Evolutionary conservation across 2,113 vertebrate species (phyloP), one percentile per base, ranked within the genome.

Genomic region (Miniopterus natalensis): DNA sequence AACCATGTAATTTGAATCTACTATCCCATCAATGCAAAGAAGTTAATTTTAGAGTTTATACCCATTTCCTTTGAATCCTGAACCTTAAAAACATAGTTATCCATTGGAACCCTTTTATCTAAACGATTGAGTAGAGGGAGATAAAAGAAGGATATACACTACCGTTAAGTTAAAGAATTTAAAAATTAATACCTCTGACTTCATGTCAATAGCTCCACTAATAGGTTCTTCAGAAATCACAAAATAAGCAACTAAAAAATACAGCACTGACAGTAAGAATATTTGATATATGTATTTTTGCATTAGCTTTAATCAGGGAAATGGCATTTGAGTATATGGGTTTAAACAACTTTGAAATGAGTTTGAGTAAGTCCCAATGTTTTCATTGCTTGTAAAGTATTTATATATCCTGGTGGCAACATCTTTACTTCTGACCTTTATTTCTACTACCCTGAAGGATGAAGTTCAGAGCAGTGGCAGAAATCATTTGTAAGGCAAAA

Each of bases 41-140:
- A 65, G 23, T 84, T 80, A 36, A 80, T 27, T 91, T 71, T 90
- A 83, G 66, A 65, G 31, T 71, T 92, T 53, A 23, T 84, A 23
- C 1, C 2, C 6, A 73, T 80, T 94, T 84, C 0, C 57, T 95
- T 92, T 25, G 1, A 83, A 85, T 83, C 7, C 6, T 42, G 11
- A 83, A 68, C 25, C 8, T 89, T 89, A 55, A 89, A 83, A 96
- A 97, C 89, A 68, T 66, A 36, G 61, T 47, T 88, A 90, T 31
- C 27, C 18, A 61, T 61, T 87, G 42, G 51, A 93, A 83, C 3
- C 0, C 3, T 29, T 91, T 57, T 57, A 29, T 71, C 23, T 84
- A 40, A 61, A 75, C 57, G 6, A 1, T 15, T 51, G 20, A 83
- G 7, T 7, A 40, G 40, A 31, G 14, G 25, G 6, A 74, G 6